Evolutionary conservation across 2,797 vertebrate genomes (phyloP), one percentile per base, ranked within the genome.

Genomic region (Poecilia wingei): DNA sequence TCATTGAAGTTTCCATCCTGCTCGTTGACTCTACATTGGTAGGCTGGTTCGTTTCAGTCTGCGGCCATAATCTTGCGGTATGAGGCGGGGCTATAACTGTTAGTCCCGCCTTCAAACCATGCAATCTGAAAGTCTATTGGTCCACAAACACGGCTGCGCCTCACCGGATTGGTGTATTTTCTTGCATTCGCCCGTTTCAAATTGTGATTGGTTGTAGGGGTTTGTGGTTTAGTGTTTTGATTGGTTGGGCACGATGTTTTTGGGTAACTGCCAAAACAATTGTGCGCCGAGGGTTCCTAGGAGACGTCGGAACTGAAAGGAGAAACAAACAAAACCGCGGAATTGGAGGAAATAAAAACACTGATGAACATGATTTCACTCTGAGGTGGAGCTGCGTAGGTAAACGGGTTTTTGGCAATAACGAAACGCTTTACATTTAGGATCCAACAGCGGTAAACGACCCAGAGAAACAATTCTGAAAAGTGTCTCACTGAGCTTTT

Each of bases 41-140:
- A 77, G 69, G 78, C 86, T 74, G 90, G 74, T 91, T 93, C 81
- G 47, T 86, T 91, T 84, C 72, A 80, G 87, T 94, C 92, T 88
- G 94, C 95, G 89, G 95, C 95, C 95, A 96, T 96, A 93, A 95
- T 95, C 94, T 92, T 94, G 95, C 93, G 93, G 89, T 91, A 91
- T 66, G 89, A 81, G 95, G 96, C 92, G 93, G 94, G 74, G 47
- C 3, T 70, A 49, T 8, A 0, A 1, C 14, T 0, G 10, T 13
- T 78, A 0, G 86, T 49, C 83, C 93, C 93, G 92, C 95, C 95
- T 81, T 22, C 4, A 81, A 83, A 33, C 55, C 14, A 20, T 36
- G 55, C 59, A 84, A 13, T n/a, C 0, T 22, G 0, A 13, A 0
- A 31, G 9, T 0, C 47, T 0, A 95, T 95, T 96, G 94, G 95